phyloP scores from a whole-genome alignment of 1,140 invertebrate species.

The Colletes gigas region DNA sequence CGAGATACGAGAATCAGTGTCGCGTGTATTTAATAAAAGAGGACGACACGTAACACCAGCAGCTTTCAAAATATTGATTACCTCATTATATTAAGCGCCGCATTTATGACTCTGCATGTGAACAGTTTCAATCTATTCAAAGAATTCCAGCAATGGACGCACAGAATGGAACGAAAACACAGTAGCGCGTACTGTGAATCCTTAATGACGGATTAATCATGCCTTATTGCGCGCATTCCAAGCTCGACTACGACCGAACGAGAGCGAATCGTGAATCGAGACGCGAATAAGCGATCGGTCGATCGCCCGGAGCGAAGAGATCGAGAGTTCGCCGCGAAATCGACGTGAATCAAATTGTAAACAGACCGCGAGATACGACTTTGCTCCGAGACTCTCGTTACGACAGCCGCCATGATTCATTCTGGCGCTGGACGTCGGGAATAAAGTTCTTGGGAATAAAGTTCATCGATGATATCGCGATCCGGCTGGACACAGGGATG shows the following conservation, averaged over 20 bases:
- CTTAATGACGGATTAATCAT: conserved; percentile 39
- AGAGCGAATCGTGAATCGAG: conserved; percentile 9
- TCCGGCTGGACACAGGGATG: neutral
- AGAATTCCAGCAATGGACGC: neutral
- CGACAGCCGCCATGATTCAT: conserved; percentile 32
- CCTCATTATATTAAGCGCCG: neutral
- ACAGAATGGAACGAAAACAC: neutral
- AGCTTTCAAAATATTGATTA: conserved; percentile 1
- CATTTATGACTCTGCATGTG: neutral
- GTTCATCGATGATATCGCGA: conserved; percentile 34
- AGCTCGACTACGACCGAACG: conserved; percentile 4
- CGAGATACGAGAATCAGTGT: too few relatives aligned
- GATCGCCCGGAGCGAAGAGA: neutral
- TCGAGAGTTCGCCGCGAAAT: neutral
- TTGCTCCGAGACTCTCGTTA: neutral
- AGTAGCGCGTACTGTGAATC: conserved; percentile 11
- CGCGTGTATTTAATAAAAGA: too few relatives aligned
- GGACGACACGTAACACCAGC: too few relatives aligned
- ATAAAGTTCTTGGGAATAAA: conserved; percentile 26
- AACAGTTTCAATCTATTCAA: neutral
- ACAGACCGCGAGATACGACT: conserved; percentile 23
- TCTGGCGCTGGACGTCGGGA: conserved; percentile 16
- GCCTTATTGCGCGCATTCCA: conserved; percentile 23
- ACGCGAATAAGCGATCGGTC: conserved; percentile 15
- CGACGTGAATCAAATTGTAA: conserved; percentile 42